phyloP scores from a whole-genome alignment of 2,113 vertebrate genomes.

The Hydrochoerus hydrochaeris region DNA sequence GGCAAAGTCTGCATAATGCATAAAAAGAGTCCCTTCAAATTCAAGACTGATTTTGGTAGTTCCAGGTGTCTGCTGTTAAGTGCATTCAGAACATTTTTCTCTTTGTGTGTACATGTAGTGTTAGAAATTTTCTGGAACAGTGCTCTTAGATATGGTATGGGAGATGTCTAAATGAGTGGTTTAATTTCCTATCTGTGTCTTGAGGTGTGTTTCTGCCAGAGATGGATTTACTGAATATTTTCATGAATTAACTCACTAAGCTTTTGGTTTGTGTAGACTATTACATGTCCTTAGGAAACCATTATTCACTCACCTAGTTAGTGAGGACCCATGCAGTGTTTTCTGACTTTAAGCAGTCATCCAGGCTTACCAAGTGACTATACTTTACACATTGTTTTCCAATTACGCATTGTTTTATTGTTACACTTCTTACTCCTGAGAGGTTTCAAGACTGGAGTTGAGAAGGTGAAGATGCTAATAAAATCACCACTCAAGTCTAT shows the following conservation, averaged over 20 bases:
- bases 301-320: background rate
- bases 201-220: background rate
- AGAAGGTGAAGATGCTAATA: background rate
- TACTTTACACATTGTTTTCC: background rate
- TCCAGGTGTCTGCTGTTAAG: too few relatives aligned
- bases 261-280: background rate
- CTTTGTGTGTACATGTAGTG: background rate
- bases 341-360: background rate
- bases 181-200: background rate
- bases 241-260: background rate
- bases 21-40: background rate
- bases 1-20: background rate
- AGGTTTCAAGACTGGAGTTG: background rate
- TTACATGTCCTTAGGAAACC: background rate
- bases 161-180: background rate
- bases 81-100: too few relatives aligned
- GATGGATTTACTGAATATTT: background rate
- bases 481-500: background rate
- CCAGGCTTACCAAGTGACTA: background rate
- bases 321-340: background rate
- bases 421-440: background rate
- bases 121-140: background rate
- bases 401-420: background rate
- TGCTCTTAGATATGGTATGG: background rate
- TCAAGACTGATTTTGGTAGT: background rate